Base-by-base conservation (phyloP, 1,140 invertebrate species). In the Procambarus virginalis region DNA sequence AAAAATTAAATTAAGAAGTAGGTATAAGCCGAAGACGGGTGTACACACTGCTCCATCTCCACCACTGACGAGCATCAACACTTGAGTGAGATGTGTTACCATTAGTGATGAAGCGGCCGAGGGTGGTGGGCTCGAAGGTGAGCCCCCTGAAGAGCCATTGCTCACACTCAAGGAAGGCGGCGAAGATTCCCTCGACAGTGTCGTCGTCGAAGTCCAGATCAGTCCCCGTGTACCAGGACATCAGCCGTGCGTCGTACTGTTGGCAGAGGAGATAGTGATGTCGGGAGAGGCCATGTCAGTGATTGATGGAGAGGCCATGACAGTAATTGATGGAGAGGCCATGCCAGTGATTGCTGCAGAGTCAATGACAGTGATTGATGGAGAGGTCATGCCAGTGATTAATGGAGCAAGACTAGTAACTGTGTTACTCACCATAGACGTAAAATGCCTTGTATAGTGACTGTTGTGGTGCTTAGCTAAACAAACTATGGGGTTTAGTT, bases 71-170 rank as follows among this genome's bases (percentile, higher is more conserved):
- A 34, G 34, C 34, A 34, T 34, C 34, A 34, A 34, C 34, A 34
- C 22, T 34, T 34, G 34, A 34, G 34, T 34, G 34, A 34, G 34
- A 34, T 0, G 34, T 34, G 34, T 34, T 85, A 86, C 84, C 84
- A 20, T 55, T 17, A 5, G 51, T 78, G 0, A 86, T 86, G 17
- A 51, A 14, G 10, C 84, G 49, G 6, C 84, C 84, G 2, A 22
- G 45, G 46, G 75, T 20, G 58, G 84, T 78, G 0, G 84, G 84
- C 8, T 86, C 84, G 20, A 77, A 22, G n/a, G 55, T 60, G 55
- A 64, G 49, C 3, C 84, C 84, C 45, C 84, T 55, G 51, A 55
- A 86, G 34, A 86, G 73, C 84, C 84, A 86, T 34, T 86, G 84
- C 14, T 86, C 48, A 20, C 84, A 86, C 51, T 86, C 84, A 1